Evolutionary conservation across 2,888 invertebrate species (phyloP), one percentile per base, ranked within the genome.

Genomic region (Ypsolopha scabrella): DNA sequence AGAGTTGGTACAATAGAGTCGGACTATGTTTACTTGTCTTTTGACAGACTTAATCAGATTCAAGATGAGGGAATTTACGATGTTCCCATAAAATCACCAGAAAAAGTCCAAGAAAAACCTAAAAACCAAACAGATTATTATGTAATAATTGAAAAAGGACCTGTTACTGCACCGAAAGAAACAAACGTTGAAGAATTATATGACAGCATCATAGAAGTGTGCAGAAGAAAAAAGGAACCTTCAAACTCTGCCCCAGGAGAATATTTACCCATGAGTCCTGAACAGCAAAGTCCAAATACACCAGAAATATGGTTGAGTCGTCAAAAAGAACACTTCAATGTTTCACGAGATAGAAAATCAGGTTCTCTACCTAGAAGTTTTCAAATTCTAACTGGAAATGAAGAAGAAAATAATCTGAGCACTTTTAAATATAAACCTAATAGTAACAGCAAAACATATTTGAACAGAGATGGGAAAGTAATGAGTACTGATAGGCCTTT

Each of bases 361-460:
- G 94, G 93, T 24, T 94, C 94, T 0, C 71, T 94, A 51, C 94
- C 94, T 0, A 87, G 94, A 60, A 93, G 93, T 62, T 94, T 94
- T 62, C 93, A 93, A 74, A 87, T 91, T 35, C 80, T 87, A 44
- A 86, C 90, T 2, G 88, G 87, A 60, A 87, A 83, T 51, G 87
- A 80, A 58, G 87, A 88, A 41, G 86, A 87, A 34, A 74, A 62
- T 48, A 76, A 75, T 55, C 66, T 74, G 52, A 80, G 67, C 48
- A 72, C 78, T 11, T 78, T 79, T 66, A 81, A 81, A 77, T 79
- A 72, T 68, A 79, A 80, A 69, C 76, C 80, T 54, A 78, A 76
- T 64, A 67, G 75, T 55, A 85, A 75, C 54, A 82, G 77, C 52
- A 87, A 87, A 61, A 82, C 83, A 1, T 90, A 89, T 61, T 64